Percentiles rank a stretch among this genome's conserved stretches.
phyloP scores from a whole-genome alignment of 2,888 invertebrate species.

The Eupeodes luniger region DNA sequence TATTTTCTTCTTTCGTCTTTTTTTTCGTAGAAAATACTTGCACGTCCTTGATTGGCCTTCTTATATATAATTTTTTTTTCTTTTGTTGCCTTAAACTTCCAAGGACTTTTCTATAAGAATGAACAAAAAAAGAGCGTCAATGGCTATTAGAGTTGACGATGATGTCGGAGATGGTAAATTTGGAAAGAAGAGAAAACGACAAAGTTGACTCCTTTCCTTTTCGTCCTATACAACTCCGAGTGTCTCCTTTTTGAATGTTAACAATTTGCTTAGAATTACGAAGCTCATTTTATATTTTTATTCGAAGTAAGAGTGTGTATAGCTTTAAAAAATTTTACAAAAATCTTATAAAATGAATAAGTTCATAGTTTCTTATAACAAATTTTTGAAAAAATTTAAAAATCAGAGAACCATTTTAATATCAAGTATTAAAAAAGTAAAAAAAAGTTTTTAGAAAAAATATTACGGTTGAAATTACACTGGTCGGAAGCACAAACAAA shows the following conservation, averaged over 20 bases:
- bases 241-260: constrained; percentile 77
- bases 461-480: no score
- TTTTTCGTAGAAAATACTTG: constrained; percentile 72
- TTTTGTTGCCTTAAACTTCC: constrained; percentile 73
- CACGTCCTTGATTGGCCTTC: constrained; percentile 82
- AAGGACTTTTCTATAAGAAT: constrained; percentile 41
- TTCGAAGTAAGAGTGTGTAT: no score
- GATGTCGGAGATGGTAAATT: constrained; percentile 28
- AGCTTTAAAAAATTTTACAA: no score
- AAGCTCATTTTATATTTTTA: no score
- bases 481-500: no score
- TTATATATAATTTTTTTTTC: constrained; percentile 76
- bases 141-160: constrained; percentile 46
- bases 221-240: constrained; percentile 71
- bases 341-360: no score
- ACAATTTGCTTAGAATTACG: constrained; percentile 59
- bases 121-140: constrained; percentile 31
- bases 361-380: no score
- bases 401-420: no score
- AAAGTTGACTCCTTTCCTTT: constrained; percentile 78
- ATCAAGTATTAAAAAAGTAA: no score
- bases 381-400: no score
- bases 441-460: no score
- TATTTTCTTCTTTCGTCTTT: constrained; percentile 12
- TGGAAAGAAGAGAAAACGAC: constrained; percentile 48